Evolutionary conservation across 2,888 invertebrate genomes (phyloP).

Genomic region (Dorcus parallelipipedus): DNA sequence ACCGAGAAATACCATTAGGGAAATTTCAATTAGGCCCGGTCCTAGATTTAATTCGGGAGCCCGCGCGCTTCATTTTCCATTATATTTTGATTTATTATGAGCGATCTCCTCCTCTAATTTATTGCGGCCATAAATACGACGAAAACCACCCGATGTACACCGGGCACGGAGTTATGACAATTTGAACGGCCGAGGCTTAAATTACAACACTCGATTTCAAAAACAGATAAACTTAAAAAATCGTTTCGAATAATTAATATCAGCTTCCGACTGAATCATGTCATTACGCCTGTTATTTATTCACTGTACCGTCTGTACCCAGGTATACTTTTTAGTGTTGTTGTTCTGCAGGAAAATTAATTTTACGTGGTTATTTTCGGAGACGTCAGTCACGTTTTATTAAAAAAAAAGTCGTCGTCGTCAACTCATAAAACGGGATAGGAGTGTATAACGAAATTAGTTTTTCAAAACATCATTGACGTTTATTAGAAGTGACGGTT

Average conservation of each 20-base stretch:
- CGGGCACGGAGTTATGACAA: slow-evolving; percentile 10
- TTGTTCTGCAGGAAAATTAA: no score
- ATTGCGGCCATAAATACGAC: slow-evolving; percentile 12
- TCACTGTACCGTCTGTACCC: no score
- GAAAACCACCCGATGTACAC: slow-evolving; percentile 9
- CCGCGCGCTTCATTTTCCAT: slow-evolving; percentile 15
- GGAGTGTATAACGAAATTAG: no score
- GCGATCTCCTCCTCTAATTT: slow-evolving; percentile 15
- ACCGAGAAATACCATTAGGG: slow-evolving; percentile 51
- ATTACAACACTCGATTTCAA: slow-evolving; percentile 6
- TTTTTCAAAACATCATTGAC: no score
- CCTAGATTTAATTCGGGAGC: slow-evolving; percentile 13
- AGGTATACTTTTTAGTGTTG: no score
- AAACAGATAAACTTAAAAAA: not conserved
- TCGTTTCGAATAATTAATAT: not conserved
- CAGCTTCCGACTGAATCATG: not conserved
- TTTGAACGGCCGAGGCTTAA: slow-evolving; percentile 8
- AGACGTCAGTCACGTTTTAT: no score
- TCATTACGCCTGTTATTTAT: no score
- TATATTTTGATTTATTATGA: slow-evolving; percentile 14
- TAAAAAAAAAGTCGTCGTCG: no score
- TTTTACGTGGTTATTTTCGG: no score
- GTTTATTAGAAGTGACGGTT: no score
- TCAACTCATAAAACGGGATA: no score
- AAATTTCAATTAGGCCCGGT: slow-evolving; percentile 47